Conservation (phyloP, 2,888 invertebrate species). For the Pinctada fucata region DNA sequence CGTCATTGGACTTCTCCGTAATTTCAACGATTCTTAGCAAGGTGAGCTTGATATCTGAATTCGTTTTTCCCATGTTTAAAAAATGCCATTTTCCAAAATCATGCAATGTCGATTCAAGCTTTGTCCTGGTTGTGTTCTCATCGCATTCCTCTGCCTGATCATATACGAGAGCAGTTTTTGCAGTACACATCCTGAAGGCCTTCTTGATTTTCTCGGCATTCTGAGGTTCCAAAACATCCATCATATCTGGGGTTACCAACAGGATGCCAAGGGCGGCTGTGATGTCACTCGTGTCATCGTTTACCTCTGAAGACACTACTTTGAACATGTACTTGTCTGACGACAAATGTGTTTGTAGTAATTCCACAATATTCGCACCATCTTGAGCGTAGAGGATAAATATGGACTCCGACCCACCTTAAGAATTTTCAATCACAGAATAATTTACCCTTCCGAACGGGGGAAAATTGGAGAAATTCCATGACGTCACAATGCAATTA, state of each 20-base stretch:
- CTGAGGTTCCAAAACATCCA: background rate
- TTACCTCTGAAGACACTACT: background rate
- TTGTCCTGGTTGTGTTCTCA: background rate
- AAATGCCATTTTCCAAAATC: background rate
- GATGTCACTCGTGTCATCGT: background rate
- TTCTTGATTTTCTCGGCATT: background rate
- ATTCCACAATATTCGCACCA: background rate
- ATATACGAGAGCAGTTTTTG: background rate
- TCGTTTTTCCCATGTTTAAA: background rate
- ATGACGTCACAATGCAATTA: no score
- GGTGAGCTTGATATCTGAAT: background rate
- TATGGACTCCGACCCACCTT: background rate
- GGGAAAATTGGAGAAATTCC: no score
- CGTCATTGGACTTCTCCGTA: conserved; percentile 3
- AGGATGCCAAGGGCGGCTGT: conserved; percentile 1
- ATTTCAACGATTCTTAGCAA: conserved; percentile 7
- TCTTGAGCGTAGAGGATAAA: background rate
- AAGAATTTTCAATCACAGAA: no score
- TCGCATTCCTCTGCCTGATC: background rate
- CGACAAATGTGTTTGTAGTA: background rate
- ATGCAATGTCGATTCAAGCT: background rate
- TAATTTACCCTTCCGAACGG: no score
- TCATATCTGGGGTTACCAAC: conserved; percentile 13
- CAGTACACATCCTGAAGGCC: background rate
- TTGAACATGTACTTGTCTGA: background rate